Evolutionary conservation across 2,113 vertebrate species (phyloP), one percentile per base, ranked within the genome.

Genomic region (Aphelocoma coerulescens): DNA sequence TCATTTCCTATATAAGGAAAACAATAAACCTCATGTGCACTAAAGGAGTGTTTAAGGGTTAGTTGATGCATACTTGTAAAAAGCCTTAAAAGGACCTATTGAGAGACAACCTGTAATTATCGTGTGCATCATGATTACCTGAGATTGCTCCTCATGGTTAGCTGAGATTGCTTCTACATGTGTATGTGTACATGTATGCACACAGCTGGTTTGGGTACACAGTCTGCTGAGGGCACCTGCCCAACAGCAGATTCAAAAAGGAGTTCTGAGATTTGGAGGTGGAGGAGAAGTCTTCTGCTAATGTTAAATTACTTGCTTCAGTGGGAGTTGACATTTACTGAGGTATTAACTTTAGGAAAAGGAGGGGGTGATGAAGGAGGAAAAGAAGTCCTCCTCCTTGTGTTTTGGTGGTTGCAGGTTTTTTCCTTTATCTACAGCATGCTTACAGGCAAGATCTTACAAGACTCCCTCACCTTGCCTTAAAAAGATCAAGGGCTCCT

Each of bases 401-500:
- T 62, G 37, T 94, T 94, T 94, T 87, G 83, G 76, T 96, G 58
- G 57, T 89, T 96, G 57, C 62, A 87, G 37, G n/a, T 59, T 85
- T 65, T 84, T 88, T 87, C 21, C 72, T 94, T 91, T 96, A 88
- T 86, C 91, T 95, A 72, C 59, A 69, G 51, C 11, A 26, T 44
- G 41, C 59, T 91, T 83, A 81, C 49, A 85, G 84, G 44, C 87
- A 93, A 85, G 89, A 89, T 95, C 55, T 76, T 89, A 54, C 63
- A 86, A 89, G 90, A 77, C 84, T 91, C 37, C 41, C 48, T 89
- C 65, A 88, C 55, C 41, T 75, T 79, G 20, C 65, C 39, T 71
- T 88, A 65, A 54, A 76, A 95, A 94, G 84, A 91, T 96, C 93
- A 95, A 95, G 89, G 84, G 19, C 59, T 81, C 39, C 89, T 93